Conservation (phyloP, 2,113 vertebrate species). For the Actenoides hombroni region DNA sequence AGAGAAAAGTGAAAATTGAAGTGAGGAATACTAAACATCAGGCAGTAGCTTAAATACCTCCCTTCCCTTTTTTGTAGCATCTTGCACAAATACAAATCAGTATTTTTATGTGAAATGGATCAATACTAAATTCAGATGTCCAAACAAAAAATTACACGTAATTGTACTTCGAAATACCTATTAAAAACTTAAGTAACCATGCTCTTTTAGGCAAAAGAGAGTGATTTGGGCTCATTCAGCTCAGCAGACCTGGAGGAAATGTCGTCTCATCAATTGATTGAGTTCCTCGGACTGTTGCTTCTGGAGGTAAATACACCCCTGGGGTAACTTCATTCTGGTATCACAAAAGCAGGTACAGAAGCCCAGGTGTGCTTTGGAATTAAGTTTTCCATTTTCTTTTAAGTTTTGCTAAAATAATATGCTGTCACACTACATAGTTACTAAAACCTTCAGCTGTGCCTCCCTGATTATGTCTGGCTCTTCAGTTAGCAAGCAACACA, state of each 20-base stretch:
- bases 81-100: neutral
- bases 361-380: neutral
- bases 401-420: neutral
- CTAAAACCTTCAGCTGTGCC: neutral
- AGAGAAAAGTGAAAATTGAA: neutral
- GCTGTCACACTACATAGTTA: neutral
- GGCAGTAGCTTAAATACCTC: neutral
- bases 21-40: neutral
- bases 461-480: neutral
- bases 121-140: neutral
- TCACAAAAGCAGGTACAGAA: neutral
- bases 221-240: slow-evolving; percentile 81
- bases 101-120: neutral
- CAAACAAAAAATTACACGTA: neutral
- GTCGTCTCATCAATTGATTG: slow-evolving; percentile 89
- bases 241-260: slow-evolving; percentile 82
- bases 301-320: slow-evolving; percentile 77
- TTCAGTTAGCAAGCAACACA: neutral
- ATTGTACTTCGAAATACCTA: neutral
- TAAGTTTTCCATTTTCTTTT: neutral
- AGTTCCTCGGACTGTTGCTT: slow-evolving; percentile 89
- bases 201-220: slow-evolving; percentile 81
- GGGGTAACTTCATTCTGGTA: neutral
- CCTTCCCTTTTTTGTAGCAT: neutral
- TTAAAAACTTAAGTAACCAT: neutral